A percentile compares a stretch with the other conserved stretches of the same genome.
Evolutionary conservation across 2,888 invertebrate species (phyloP).

Genomic region (Eupithecia tripunctaria): DNA sequence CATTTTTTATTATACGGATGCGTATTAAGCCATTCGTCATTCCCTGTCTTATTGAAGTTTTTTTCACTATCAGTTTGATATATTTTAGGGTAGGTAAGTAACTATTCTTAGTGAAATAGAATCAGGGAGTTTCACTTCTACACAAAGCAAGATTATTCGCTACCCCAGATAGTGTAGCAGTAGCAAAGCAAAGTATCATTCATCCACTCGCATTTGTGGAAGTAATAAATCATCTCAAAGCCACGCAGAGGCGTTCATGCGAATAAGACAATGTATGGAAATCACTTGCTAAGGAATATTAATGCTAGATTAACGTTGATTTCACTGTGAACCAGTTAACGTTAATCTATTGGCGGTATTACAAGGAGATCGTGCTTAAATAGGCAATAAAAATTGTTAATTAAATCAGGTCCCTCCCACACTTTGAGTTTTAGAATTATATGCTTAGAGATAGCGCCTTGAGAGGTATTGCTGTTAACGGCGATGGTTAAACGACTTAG

Average conservation of each 20-base stretch:
- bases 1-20: no score
- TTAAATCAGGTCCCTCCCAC: background rate
- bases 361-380: background rate
- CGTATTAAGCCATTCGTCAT: no score
- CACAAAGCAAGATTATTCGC: background rate
- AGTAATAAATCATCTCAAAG: constrained; percentile 40
- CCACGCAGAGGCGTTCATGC: constrained; percentile 37
- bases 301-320: constrained; percentile 13
- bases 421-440: background rate
- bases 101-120: background rate
- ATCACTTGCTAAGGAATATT: constrained; percentile 21
- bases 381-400: background rate
- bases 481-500: background rate
- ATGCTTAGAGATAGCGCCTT: background rate
- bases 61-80: background rate
- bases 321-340: constrained; percentile 7
- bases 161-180: constrained; percentile 20
- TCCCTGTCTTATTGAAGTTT: no score
- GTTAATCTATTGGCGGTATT: background rate
- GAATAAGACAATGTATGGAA: constrained; percentile 30
- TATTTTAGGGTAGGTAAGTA: background rate
- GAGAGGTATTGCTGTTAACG: background rate
- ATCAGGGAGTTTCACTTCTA: constrained; percentile 22
- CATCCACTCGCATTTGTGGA: constrained; percentile 32
- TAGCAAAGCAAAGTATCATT: constrained; percentile 39